phyloP scores from a whole-genome alignment of 2,888 invertebrate genomes.

The Alitta virens region DNA sequence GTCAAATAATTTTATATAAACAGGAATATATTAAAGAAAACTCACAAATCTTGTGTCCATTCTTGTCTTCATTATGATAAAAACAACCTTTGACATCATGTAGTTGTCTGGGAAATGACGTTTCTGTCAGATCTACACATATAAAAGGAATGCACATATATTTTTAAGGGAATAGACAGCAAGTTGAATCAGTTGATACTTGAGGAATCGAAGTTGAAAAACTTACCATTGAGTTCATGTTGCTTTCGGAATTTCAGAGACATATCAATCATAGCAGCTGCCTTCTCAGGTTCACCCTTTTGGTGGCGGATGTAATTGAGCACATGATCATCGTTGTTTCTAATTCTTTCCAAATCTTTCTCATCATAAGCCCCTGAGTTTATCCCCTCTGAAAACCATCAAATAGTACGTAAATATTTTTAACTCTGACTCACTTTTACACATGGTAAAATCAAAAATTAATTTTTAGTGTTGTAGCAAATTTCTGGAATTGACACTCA shows the following conservation, averaged over 20 bases:
- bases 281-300: constrained; percentile 68
- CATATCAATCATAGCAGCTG: constrained; percentile 25
- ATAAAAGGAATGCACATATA: too few relatives aligned
- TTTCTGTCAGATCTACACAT: constrained; percentile 61
- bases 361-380: constrained; percentile 48
- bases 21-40: too few relatives aligned
- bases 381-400: constrained; percentile 36
- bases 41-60: constrained; percentile 53
- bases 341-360: constrained; percentile 45
- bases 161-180: too few relatives aligned
- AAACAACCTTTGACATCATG: constrained; percentile 76
- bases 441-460: too few relatives aligned
- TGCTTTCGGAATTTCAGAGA: constrained; percentile 30
- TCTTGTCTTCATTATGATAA: constrained; percentile 74
- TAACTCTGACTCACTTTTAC: too few relatives aligned
- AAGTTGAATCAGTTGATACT: too few relatives aligned
- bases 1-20: too few relatives aligned
- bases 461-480: too few relatives aligned
- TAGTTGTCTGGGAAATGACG: constrained; percentile 70
- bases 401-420: too few relatives aligned
- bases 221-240: constrained; percentile 26
- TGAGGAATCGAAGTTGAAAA: not conserved
- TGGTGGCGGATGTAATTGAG: constrained; percentile 71
- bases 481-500: too few relatives aligned
- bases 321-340: constrained; percentile 44